Base-by-base conservation (phyloP, 2,113 vertebrate species). In the Coptodon rendalli region DNA sequence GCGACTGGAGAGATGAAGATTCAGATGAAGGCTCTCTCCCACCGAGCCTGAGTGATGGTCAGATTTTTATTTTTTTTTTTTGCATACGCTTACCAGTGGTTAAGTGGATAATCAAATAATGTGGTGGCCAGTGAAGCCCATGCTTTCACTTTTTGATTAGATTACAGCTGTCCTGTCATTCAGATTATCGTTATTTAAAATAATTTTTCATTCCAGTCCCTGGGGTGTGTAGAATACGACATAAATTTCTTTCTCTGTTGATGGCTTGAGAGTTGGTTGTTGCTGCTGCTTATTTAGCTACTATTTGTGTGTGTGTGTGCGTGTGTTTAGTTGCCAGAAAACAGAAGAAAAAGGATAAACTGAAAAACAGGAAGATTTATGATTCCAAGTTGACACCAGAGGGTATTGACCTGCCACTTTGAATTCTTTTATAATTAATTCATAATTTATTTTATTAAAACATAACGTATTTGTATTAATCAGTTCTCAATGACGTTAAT, bases 311-410 rank as follows among this genome's bases (percentile, higher is more conserved):
- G 52, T 17, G 27, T 80, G 48, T 14, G 19, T 59, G 27, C n/a
- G 82, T 92, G 88, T 84, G 7, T 92, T 89, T 94, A 99, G 99
- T 98, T 89, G 97, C 98, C 95, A 97, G 96, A 96, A 98, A 97
- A 96, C 95, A 98, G 96, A 99, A 98, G 97, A 98, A 99, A 95
- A 99, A 97, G 93, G 98, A 98, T 95, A 98, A 98, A 86, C 97
- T 97, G 79, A 99, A 98, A 95, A 99, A 97, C 90, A 97, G 96
- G 92, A 99, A 97, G 97, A 92, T 96, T n/a, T 98, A 98, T 59
- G 97, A 99, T 87, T 97, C 97, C 85, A 99, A 98, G 93, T 89
- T 98, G 86, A 98, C 98, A 89, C 93, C 96, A 59, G 98, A 99
- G 6, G 95, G 95, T 95, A 95, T 71, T n/a, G 56, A 45, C 73